Percentiles rank a stretch among this genome's conserved stretches.
phyloP scores from a whole-genome alignment of 2,113 vertebrate genomes.

The Anarrhichthys ocellatus region DNA sequence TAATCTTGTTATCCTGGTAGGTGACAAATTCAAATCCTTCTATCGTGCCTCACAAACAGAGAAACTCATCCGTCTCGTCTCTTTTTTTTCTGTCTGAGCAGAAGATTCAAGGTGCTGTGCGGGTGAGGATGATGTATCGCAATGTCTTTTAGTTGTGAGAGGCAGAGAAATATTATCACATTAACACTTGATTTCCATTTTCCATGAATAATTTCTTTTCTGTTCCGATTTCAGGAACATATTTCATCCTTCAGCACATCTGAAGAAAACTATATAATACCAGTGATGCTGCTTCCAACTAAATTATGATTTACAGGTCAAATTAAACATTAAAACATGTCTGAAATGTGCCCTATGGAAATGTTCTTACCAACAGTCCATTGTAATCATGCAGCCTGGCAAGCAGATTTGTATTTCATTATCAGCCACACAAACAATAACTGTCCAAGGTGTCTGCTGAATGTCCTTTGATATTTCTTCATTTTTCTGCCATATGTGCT shows the following conservation, averaged over 20 bases:
- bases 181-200: conserved; percentile 81
- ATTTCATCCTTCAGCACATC: conserved; percentile 68
- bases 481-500: conserved; percentile 53
- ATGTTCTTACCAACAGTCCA: conserved; percentile 38
- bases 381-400: conserved; percentile 60
- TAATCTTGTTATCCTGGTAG: conserved; percentile 52
- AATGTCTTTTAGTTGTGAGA: conserved; percentile 67
- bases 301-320: conserved; percentile 68
- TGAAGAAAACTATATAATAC: conserved; percentile 52
- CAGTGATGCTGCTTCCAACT: conserved; percentile 43
- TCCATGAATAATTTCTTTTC: conserved; percentile 77
- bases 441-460: conserved; percentile 50
- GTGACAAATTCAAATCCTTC: conserved; percentile 66
- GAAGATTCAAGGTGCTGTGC: conserved; percentile 55
- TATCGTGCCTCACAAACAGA: conserved; percentile 47
- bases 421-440: conserved; percentile 63
- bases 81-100: conserved; percentile 45
- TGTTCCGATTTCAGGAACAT: conserved; percentile 61
- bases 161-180: conserved; percentile 76
- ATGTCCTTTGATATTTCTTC: conserved; percentile 63
- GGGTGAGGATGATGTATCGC: conserved; percentile 65
- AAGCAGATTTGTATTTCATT: conserved; percentile 64
- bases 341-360: conserved; percentile 57
- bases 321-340: conserved; percentile 57
- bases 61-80: conserved; percentile 46